Percentiles rank a stretch among this genome's conserved stretches.
These are phyloP conservation scores for Adelphocoris suturalis DNA, from an alignment of 2,888 invertebrate species.

Conservation along the genomic window DNA sequence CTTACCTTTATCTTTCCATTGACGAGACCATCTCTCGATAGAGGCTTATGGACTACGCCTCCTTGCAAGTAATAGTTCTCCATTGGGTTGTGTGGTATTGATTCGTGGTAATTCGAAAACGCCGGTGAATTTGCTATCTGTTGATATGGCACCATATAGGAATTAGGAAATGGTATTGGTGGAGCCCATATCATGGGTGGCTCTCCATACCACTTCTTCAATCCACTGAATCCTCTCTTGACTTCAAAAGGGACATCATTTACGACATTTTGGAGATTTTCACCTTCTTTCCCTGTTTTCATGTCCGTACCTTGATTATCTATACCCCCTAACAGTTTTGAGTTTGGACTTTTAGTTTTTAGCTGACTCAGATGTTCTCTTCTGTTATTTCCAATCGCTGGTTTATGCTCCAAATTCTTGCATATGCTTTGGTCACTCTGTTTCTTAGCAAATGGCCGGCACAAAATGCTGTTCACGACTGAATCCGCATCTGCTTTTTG, in stretches of 20 bases:
- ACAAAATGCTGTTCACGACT: neutral
- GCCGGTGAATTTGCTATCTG: neutral
- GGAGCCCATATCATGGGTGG: conserved; percentile 26
- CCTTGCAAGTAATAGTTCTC: neutral
- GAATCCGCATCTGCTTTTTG: neutral
- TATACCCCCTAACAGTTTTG: neutral
- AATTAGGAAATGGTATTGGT: neutral
- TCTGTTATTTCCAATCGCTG: neutral
- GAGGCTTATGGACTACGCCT: neutral
- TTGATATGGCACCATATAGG: neutral
- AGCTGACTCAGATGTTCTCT: neutral
- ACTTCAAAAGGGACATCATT: neutral
- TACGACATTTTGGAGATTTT: neutral
- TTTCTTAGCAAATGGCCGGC: neutral
- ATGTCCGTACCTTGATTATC: neutral
- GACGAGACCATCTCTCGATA: neutral
- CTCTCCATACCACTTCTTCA: neutral
- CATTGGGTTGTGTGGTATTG: neutral
- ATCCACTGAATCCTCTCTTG: conserved; percentile 10
- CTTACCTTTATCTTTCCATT: neutral
- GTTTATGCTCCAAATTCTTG: neutral
- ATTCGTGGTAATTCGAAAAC: conserved; percentile 18
- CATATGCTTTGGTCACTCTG: neutral
- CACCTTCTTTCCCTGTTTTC: neutral
- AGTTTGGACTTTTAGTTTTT: conserved; percentile 25